phyloP scores from a whole-genome alignment of 2,888 invertebrate species.

The Sialis lutaria region DNA sequence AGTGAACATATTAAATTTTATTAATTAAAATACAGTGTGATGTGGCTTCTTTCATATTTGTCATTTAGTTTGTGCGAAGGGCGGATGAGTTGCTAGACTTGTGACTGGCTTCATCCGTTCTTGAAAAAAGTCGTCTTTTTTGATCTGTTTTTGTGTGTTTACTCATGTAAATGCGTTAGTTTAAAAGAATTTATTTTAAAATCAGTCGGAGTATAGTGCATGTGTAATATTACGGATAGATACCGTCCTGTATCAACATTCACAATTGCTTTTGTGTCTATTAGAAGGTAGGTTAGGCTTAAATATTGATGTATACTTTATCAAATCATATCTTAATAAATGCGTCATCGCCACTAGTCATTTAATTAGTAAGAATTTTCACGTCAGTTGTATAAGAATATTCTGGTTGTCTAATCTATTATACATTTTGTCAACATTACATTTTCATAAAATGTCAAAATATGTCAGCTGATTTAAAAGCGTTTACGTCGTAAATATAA shows the following conservation, averaged over 20 bases:
- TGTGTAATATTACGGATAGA: too few species aligned
- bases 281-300: constrained; percentile 22
- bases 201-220: too few species aligned
- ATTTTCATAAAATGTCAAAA: constrained; percentile 5
- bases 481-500: background rate
- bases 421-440: too few species aligned
- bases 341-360: background rate
- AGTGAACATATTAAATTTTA: background rate
- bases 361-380: background rate
- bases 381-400: too few species aligned
- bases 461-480: constrained; percentile 5
- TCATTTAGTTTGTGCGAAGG: constrained; percentile 4
- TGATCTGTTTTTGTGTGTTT: too few species aligned
- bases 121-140: background rate
- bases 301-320: background rate
- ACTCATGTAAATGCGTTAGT: too few species aligned
- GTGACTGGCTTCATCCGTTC: background rate
- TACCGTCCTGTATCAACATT: too few species aligned
- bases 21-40: background rate
- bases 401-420: background rate
- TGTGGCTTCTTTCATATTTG: constrained; percentile 6
- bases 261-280: background rate
- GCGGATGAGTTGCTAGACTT: constrained; percentile 5
- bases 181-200: too few species aligned
- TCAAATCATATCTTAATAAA: background rate